Evolutionary conservation across 2,888 invertebrate species (phyloP).

Genomic region (Lottia gigantea): DNA sequence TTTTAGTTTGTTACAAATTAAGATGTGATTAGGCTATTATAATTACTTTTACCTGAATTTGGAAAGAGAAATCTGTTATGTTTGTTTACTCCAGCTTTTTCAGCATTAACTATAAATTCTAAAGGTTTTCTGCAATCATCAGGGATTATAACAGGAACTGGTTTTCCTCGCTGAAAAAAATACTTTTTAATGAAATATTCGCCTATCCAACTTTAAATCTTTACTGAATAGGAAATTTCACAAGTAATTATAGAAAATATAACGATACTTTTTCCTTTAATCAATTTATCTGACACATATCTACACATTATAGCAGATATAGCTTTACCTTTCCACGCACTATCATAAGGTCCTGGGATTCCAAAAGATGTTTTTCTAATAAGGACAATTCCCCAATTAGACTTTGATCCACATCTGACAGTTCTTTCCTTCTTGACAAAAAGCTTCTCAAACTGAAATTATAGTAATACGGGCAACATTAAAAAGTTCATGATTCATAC

Average conservation of each 20-base stretch:
- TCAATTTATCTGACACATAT: no score
- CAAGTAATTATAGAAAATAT: no score
- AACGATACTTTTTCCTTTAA: no score
- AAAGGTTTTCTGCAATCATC: constrained; percentile 16
- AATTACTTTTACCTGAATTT: background rate
- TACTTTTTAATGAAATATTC: background rate
- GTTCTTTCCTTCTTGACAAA: constrained; percentile 7
- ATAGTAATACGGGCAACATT: no score
- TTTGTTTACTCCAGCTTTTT: constrained; percentile 12
- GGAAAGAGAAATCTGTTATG: constrained; percentile 23
- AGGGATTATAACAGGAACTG: constrained; percentile 25
- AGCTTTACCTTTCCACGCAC: background rate
- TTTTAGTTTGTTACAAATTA: no score
- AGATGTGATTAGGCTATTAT: no score
- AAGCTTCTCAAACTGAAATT: background rate
- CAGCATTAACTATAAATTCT: constrained; percentile 13
- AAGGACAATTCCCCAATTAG: background rate
- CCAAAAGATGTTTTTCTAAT: constrained; percentile 3
- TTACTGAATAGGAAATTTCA: no score
- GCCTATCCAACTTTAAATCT: no score
- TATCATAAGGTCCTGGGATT: background rate
- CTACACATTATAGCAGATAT: no score
- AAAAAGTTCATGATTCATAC: no score
- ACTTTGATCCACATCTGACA: background rate
- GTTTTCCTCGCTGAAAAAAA: no score